phyloP scores from a whole-genome alignment of 2,888 invertebrate species.

The Eulithis testata region DNA sequence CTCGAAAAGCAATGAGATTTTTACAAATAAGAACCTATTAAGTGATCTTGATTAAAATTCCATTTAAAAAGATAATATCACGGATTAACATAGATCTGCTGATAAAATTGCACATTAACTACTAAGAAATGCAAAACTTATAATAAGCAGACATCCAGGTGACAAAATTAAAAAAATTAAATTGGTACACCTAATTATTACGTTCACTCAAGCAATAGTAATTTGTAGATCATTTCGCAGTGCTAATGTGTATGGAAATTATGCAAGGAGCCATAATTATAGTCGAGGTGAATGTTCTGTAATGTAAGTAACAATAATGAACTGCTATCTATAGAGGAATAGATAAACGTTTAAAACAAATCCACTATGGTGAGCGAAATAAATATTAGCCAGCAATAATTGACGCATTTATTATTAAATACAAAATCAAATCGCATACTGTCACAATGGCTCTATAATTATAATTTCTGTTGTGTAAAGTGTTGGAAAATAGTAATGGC shows the following conservation, averaged over 20 bases:
- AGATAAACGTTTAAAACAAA: constrained; percentile 6
- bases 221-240: constrained; percentile 77
- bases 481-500: constrained; percentile 53
- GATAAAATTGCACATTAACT: constrained; percentile 9
- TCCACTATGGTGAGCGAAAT: constrained; percentile 6
- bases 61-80: constrained; percentile 1
- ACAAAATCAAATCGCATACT: constrained; percentile 56
- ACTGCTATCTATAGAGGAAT: constrained; percentile 54
- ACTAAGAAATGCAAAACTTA: constrained; percentile 34
- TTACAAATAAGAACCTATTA: not conserved
- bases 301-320: constrained; percentile 58
- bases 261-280: constrained; percentile 77
- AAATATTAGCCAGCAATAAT: constrained; percentile 35
- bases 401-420: constrained; percentile 49
- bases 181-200: constrained; percentile 69
- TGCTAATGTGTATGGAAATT: constrained; percentile 80
- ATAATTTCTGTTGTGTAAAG: constrained; percentile 69
- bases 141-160: constrained; percentile 55
- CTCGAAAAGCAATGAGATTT: not conserved
- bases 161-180: constrained; percentile 69
- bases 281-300: constrained; percentile 71
- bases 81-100: not conserved
- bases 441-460: constrained; percentile 54
- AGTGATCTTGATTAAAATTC: constrained; percentile 1
- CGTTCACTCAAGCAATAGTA: constrained; percentile 67